A percentile compares a stretch with the other conserved stretches of the same genome.
Evolutionary conservation across 2,888 invertebrate genomes (phyloP).

Genomic region (Proisotoma minuta): DNA sequence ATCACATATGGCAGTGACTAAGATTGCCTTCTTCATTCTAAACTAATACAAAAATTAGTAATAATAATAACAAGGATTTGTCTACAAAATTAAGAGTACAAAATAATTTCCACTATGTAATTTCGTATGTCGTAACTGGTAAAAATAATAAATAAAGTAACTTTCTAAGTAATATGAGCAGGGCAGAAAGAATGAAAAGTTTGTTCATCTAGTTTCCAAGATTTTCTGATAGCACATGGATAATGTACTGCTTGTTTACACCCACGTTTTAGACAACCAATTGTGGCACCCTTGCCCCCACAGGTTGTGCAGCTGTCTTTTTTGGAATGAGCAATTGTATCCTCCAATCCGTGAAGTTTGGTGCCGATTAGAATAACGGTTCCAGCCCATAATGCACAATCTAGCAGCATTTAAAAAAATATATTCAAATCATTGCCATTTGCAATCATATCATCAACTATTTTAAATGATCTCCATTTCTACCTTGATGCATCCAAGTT

Average conservation of each 20-base stretch:
- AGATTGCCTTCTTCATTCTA: background rate
- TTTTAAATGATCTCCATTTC: background rate
- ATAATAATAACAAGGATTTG: background rate
- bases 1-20: constrained; percentile 1
- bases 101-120: constrained; percentile 6
- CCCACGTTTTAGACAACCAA: constrained; percentile 38
- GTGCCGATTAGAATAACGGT: constrained; percentile 37
- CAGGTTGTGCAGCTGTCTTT: constrained; percentile 37
- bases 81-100: background rate
- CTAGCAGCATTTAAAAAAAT: constrained; percentile 20
- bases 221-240: constrained; percentile 38
- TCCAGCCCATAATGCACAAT: constrained; percentile 45
- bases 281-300: constrained; percentile 38
- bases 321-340: constrained; percentile 34
- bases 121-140: background rate
- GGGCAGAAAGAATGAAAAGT: constrained; percentile 44
- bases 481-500: constrained; percentile 47
- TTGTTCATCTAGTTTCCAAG: constrained; percentile 41
- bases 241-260: constrained; percentile 42
- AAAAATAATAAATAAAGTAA: constrained; percentile 6
- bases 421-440: background rate
- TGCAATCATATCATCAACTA: too few relatives aligned
- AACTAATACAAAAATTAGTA: background rate
- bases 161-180: constrained; percentile 23
- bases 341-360: constrained; percentile 36